These are phyloP conservation scores for Rostratula benghalensis DNA, from an alignment of 2,113 vertebrate genomes.

Conservation along the genomic window DNA sequence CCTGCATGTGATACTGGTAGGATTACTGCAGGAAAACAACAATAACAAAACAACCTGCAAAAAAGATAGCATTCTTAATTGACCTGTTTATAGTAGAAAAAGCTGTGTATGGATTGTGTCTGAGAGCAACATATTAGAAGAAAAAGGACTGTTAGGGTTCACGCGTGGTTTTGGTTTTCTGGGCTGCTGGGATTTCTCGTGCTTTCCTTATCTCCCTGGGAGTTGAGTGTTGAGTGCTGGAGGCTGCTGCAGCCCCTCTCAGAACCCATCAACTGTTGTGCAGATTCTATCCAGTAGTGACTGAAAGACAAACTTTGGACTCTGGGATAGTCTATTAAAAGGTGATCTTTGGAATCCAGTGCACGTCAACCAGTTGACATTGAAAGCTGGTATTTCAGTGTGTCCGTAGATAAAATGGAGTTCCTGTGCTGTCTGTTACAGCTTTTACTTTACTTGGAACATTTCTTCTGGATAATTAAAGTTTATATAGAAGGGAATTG, in stretches of 20 bases:
- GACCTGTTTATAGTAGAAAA: background rate
- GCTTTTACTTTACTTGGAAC: background rate
- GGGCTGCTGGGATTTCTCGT: background rate
- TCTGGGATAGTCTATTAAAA: background rate
- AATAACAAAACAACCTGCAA: background rate
- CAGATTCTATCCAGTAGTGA: background rate
- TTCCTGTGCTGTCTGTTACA: background rate
- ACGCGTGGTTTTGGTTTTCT: background rate
- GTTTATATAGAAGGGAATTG: background rate
- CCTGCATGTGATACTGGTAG: background rate
- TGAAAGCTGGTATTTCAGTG: background rate
- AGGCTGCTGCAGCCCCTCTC: background rate
- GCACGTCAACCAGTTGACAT: background rate
- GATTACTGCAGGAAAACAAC: background rate
- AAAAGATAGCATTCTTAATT: background rate
- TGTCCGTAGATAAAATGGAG: background rate
- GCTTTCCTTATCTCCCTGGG: background rate
- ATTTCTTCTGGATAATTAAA: background rate
- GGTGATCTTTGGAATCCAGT: background rate
- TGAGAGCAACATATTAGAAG: background rate
- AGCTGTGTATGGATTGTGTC: background rate
- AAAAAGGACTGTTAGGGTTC: rapidly evolving
- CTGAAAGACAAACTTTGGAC: background rate
- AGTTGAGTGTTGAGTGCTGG: background rate
- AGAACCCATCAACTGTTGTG: rapidly evolving